These are phyloP conservation scores for Drosophila cognata DNA, from an alignment of 2,888 invertebrate genomes.

Conservation along the genomic window DNA sequence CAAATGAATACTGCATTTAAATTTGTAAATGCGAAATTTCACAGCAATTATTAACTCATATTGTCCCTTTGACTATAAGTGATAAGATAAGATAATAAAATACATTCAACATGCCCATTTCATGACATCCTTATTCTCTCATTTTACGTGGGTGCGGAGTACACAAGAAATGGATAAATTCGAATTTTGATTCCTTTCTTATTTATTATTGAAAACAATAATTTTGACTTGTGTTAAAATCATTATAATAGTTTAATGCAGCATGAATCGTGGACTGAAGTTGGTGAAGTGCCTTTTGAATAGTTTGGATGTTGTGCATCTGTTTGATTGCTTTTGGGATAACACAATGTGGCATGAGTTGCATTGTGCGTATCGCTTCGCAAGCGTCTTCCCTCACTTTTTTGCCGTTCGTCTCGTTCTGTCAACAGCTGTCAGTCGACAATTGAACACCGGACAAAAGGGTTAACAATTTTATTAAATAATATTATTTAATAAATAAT, in stretches of 20 bases:
- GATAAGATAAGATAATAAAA: neutral
- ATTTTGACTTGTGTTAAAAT: conserved; percentile 8
- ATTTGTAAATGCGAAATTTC: neutral
- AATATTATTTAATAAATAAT: conserved; percentile 70
- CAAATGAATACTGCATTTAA: neutral
- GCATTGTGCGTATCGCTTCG: conserved; percentile 31
- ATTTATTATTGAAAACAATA: neutral
- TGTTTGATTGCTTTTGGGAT: conserved; percentile 50
- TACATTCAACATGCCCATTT: neutral
- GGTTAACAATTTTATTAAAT: conserved; percentile 64
- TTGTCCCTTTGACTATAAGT: neutral
- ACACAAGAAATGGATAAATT: neutral
- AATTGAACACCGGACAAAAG: conserved; percentile 43
- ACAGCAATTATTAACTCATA: neutral
- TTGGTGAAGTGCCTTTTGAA: conserved; percentile 17
- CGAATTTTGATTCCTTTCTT: neutral
- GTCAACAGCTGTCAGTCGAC: conserved; percentile 59
- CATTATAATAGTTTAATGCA: neutral
- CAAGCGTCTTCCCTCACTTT: conserved; percentile 17
- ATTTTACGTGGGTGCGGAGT: neutral
- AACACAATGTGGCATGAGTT: conserved; percentile 60
- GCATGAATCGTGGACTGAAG: conserved; percentile 1
- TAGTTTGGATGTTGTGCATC: conserved; percentile 49
- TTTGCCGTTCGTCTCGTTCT: conserved; percentile 43
- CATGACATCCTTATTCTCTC: neutral